Base-by-base conservation (phyloP, 2,797 vertebrate species). In the Halcyon badia region DNA sequence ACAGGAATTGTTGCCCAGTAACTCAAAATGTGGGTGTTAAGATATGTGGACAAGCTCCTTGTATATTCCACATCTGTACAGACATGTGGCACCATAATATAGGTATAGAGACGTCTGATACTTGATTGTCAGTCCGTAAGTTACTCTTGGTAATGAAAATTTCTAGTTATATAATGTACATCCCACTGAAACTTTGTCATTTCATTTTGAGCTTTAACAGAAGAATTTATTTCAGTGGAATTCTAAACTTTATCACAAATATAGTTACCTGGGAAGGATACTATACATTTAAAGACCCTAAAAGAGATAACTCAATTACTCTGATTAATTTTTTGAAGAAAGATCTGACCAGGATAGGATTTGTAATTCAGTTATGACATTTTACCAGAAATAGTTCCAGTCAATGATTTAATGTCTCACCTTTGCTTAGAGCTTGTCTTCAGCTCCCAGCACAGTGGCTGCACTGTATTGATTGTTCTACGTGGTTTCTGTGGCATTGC, bases 321-420 rank as follows among this genome's bases (percentile, higher is more conserved):
- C 44, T 78, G 51, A 91, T 91, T 57, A 90, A 42, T 91, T 93
- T 96, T 87, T 73, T 52, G 9, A 95, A 71, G 73, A 80, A 68
- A 91, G 95, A 87, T 90, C 76, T 83, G 76, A 84, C 57, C 73
- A 83, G 60, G 70, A 51, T 72, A 89, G 69, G 61, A 90, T 87
- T 90, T 84, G 42, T 87, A 95, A 83, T 90, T 96, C 72, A 93
- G 31, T 94, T 75, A 83, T 10, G 84, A 70, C 58, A 33, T 90
- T 96, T 97, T 94, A 78, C 48, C 87, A 87, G 89, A 91, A 70
- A 35, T 90, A 90, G 88, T 79, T 81, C 33, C 72, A 90, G 21
- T 88, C 81, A 90, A 42, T 96, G 90, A 78, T 95, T 90, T 90
- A 60, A 82, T 56, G 31, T 83, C 87, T 87, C 60, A 58, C 77